Base-by-base conservation (phyloP, 2,113 vertebrate species). In the Petrocephalus zakoni region DNA sequence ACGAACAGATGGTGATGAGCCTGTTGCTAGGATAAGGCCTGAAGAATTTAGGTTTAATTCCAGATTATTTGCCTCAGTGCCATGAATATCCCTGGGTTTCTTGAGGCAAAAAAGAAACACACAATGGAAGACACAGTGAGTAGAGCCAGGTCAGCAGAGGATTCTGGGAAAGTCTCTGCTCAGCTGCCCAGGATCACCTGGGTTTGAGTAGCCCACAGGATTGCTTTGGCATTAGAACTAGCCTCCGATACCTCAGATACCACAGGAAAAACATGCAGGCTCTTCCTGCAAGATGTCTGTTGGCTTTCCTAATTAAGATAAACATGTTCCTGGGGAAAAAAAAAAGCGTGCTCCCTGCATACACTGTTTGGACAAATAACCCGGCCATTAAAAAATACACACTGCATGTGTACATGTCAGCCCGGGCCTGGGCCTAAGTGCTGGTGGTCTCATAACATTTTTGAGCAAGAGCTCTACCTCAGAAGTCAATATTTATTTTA, bases 21-120 rank as follows among this genome's bases (percentile, higher is more conserved):
- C 95, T 96, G 97, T 98, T 97, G 97, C 97, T 98, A 97, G 96
- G 97, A 96, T 96, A 95, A 97, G 96, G 95, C 93, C 95, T 95
- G 94, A 97, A 97, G 97, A 97, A 97, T 97, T 96, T 97, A 95
- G 96, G 91, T 94, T 97, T 97, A 97, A 97, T 98, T 97, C 97
- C 96, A 97, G 96, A 97, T 97, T 97, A 97, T 98, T 97, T 97
- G 96, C 96, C 96, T 97, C 95, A 90, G 96, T 95, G 95, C 95
- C 95, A 96, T 96, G 96, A 97, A 97, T 97, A 96, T 97, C 95
- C 95, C 94, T 94, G 94, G 95, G 94, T 96, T 96, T 97, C 96
- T 95, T 94, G 93, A 93, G 95, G 96, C 96, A 94, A 96, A 95
- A 95, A 93, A 92, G 78, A 88, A 88, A 37, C 78, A 82, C 15